These are phyloP conservation scores for Drosophila algonquin DNA, from an alignment of 2,888 invertebrate genomes.

Conservation along the genomic window DNA sequence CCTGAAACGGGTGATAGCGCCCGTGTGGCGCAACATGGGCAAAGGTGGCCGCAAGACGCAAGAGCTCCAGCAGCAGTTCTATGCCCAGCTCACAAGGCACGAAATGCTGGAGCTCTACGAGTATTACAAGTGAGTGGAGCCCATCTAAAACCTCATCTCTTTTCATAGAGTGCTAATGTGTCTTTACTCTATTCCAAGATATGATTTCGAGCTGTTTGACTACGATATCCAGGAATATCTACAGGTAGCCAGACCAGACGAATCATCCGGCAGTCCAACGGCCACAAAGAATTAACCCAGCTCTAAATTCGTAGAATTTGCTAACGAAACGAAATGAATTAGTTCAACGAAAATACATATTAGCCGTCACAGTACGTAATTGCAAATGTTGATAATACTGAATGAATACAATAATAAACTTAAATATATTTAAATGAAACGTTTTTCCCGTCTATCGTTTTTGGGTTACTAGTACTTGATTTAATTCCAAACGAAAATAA, in stretches of 20 bases:
- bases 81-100: slow-evolving; percentile 89
- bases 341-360: slow-evolving; percentile 59
- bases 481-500: no score
- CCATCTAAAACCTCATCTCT: no score
- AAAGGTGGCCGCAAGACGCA: slow-evolving; percentile 89
- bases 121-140: slow-evolving; percentile 88
- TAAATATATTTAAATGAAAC: slow-evolving; percentile 35
- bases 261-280: slow-evolving; percentile 47
- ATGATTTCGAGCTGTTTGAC: slow-evolving; percentile 94
- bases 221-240: slow-evolving; percentile 89
- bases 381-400: slow-evolving; percentile 77
- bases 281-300: slow-evolving; percentile 50
- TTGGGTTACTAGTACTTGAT: no score
- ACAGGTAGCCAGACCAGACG: slow-evolving; percentile 84
- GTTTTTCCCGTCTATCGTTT: background rate
- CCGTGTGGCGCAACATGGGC: slow-evolving; percentile 93
- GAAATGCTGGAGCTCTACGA: slow-evolving; percentile 91
- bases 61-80: slow-evolving; percentile 90
- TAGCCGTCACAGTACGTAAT: slow-evolving; percentile 76
- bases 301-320: slow-evolving; percentile 56
- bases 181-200: slow-evolving; percentile 84
- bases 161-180: background rate
- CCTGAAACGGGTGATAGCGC: slow-evolving; percentile 90
- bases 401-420: slow-evolving; percentile 59
- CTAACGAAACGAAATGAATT: slow-evolving; percentile 34